These are phyloP conservation scores for Centropus unirufus DNA, from an alignment of 2,113 vertebrate genomes.

Conservation along the genomic window DNA sequence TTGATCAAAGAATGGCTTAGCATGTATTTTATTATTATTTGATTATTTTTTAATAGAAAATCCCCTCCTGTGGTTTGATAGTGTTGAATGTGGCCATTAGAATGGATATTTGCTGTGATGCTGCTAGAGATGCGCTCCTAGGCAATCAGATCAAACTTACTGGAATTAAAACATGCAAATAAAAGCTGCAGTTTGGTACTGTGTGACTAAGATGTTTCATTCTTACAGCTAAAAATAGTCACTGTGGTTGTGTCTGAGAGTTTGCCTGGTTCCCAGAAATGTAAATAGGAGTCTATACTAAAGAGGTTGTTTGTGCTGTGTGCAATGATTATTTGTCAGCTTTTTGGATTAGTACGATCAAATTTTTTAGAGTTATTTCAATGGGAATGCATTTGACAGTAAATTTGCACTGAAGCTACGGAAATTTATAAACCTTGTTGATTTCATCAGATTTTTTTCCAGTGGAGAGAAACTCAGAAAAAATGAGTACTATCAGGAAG, in stretches of 20 bases:
- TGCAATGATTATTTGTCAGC: not conserved
- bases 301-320: not conserved
- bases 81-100: not conserved
- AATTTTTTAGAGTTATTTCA: not conserved
- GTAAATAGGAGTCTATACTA: not conserved
- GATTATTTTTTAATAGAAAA: not conserved
- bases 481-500: fast-evolving
- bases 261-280: not conserved
- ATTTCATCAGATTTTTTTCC: not conserved
- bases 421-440: not conserved
- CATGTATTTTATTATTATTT: not conserved
- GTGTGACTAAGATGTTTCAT: not conserved
- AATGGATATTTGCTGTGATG: not conserved
- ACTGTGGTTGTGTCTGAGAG: not conserved
- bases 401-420: not conserved
- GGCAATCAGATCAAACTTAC: not conserved
- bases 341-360: not conserved
- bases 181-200: not conserved
- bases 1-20: not conserved
- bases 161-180: not conserved
- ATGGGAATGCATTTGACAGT: not conserved
- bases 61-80: fast-evolving
- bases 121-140: not conserved
- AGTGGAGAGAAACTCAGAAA: not conserved
- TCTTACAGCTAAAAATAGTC: not conserved